Conservation (phyloP, 2,797 vertebrate species). For the Acanthiza pusilla region DNA sequence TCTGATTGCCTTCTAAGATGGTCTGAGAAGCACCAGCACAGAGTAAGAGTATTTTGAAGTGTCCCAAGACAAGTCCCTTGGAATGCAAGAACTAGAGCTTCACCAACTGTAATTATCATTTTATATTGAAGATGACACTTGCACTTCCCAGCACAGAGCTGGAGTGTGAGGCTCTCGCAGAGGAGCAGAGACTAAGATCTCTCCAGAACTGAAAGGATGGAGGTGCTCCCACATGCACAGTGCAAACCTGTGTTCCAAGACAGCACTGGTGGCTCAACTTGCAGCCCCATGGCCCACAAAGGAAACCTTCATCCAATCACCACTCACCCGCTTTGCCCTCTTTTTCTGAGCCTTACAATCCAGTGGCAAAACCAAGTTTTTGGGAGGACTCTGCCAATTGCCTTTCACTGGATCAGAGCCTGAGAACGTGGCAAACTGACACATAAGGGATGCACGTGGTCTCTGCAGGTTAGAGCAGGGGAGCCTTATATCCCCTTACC, state of each 20-base stretch:
- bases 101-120: too few relatives aligned
- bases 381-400: neutral
- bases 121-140: neutral
- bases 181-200: neutral
- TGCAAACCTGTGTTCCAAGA: neutral
- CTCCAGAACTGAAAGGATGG: neutral
- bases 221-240: neutral
- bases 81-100: neutral
- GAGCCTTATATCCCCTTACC: neutral
- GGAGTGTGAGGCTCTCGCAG: neutral
- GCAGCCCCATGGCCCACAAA: neutral
- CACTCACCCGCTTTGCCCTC: neutral
- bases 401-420: neutral
- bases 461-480: too few relatives aligned
- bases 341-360: neutral
- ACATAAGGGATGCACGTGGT: rapidly evolving
- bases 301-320: neutral
- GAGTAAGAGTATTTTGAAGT: neutral
- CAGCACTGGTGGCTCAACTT: neutral
- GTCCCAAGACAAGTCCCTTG: neutral
- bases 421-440: neutral
- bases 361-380: neutral
- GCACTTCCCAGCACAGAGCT: neutral
- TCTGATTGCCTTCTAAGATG: neutral
- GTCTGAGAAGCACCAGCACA: neutral